Evolutionary conservation across 2,113 vertebrate genomes (phyloP), one percentile per base, ranked within the genome.

Genomic region (Centropristis striata): DNA sequence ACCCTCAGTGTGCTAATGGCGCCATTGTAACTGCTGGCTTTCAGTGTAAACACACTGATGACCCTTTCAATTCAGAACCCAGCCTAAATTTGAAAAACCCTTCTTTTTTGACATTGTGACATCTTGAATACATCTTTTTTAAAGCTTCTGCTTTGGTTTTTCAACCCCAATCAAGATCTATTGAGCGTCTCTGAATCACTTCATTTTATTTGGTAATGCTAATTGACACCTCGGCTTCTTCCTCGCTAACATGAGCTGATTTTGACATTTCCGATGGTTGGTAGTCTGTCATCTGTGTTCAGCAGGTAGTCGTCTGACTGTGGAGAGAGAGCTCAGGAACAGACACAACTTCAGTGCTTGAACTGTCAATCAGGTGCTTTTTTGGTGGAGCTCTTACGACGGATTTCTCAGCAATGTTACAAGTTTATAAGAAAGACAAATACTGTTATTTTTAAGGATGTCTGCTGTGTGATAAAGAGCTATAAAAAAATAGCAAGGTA

Each of bases 361-460:
- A 71, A 58, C 61, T 78, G 71, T 78, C 86, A 88, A 51, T 90
- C 81, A 60, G 9, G 14, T 2, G 3, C 10, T 57, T 73, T 61
- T 65, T 21, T 9, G 15, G 15, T 4, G 28, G 39, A 68, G 20
- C 50, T 77, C 44, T 15, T 25, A 36, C 0, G 2, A 53, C 63
- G 42, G n/a, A 58, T 67, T 77, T 51, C 32, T 36, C 37, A 32
- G 27, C 44, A 57, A 21, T 23, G 27, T 37, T 25, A 71, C 23
- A 11, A 8, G n/a, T 67, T 57, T 27, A 55, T 51, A 32, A 66
- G 13, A 64, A 57, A 55, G 36, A 42, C 51, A 49, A 66, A 55
- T 37, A 28, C 0, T 4, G 2, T 11, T 14, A 36, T 28, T 65
- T 46, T 51, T 68, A n/a, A 14, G n/a, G 42, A 21, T 39, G 37